A percentile compares a stretch with the other conserved stretches of the same genome.
phyloP scores from a whole-genome alignment of 1,140 invertebrate species.

The Lanistes nyassanus region DNA sequence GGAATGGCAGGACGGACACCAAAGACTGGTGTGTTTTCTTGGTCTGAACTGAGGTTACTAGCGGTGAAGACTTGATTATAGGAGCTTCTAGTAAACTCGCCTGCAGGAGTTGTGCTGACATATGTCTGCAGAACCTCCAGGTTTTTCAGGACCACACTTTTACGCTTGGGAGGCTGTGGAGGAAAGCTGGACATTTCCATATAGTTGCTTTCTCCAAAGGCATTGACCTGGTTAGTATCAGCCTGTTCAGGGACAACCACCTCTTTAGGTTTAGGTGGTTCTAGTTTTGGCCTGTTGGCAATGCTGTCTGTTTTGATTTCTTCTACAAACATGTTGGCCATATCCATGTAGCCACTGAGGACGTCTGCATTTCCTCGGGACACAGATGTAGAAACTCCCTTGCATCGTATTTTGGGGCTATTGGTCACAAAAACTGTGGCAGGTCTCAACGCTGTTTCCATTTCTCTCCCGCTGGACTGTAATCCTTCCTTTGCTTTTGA shows the following conservation, averaged over 20 bases:
- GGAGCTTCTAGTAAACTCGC: constrained; percentile 3
- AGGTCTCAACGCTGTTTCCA: constrained; percentile 14
- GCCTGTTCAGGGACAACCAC: constrained; percentile 28
- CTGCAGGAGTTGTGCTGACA: constrained; percentile 30
- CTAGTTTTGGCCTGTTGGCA: neutral
- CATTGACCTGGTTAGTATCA: neutral
- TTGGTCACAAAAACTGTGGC: constrained; percentile 21
- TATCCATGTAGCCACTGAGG: constrained; percentile 51
- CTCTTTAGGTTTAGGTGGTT: constrained; percentile 11
- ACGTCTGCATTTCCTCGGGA: constrained; percentile 26
- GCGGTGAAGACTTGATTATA: neutral
- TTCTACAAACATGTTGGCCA: constrained; percentile 44
- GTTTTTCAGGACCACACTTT: constrained; percentile 38
- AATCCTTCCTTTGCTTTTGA: neutral
- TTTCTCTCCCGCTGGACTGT: constrained; percentile 26
- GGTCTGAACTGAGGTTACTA: neutral
- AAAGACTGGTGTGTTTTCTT: constrained; percentile 15
- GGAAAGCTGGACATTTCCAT: constrained; percentile 40
- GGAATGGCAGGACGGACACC: constrained; percentile 38
- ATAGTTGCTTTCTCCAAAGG: constrained; percentile 37
- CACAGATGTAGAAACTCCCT: neutral
- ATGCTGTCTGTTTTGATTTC: constrained; percentile 17
- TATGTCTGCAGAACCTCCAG: constrained; percentile 40
- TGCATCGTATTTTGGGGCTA: constrained; percentile 35
- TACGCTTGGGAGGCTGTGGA: constrained; percentile 20